Base-by-base conservation (phyloP, 1,140 invertebrate genomes). In the Lepidurus arcticus region DNA sequence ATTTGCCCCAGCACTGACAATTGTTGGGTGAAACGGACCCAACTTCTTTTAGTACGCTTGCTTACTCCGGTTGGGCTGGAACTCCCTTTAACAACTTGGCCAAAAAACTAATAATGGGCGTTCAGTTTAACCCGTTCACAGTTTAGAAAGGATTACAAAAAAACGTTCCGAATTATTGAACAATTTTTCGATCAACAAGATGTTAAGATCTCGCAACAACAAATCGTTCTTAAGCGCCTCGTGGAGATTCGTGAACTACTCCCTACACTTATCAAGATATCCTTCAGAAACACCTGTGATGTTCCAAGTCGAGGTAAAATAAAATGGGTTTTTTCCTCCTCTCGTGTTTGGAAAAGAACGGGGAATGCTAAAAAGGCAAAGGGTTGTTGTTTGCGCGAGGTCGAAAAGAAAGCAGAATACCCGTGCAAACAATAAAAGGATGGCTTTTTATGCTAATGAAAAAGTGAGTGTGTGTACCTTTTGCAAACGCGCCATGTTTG, bases 191-290 rank as follows among this genome's bases (percentile, higher is more conserved):
- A 9, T 65, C 21, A 21, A 65, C 10, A 47, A 65, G 13, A 65
- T 65, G 53, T 65, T 65, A 65, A 65, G 53, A 16, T 65, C 53
- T 7, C 53, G 53, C 53, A 16, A 13, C 16, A 65, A 65, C 53
- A 65, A 65, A 65, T 65, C 53, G 53, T 65, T 65, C 1, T 0
- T 65, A 65, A 65, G 53, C 21, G 53, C 53, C 53, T 65, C 53
- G 53, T 65, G 53, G 53, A 65, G 53, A 65, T 65, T 65, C n/a
- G 53, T 65, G 53, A 65, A 65, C 53, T 65, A 65, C 53, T 65
- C 53, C 7, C 34, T 34, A 34, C 34, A 34, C 34, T 21, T 65
- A 11, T 13, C 13, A 16, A 65, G 53, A 65, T 16, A 65, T 65
- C 53, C 53, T 65, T 0, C n/a, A 1, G 53, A 21, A 65, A n/a